Evolutionary conservation across 53 echinoderm and acorn worm genomes (phyloP), one percentile per base, ranked within the genome.

Genomic region (Glandiceps talaboti): DNA sequence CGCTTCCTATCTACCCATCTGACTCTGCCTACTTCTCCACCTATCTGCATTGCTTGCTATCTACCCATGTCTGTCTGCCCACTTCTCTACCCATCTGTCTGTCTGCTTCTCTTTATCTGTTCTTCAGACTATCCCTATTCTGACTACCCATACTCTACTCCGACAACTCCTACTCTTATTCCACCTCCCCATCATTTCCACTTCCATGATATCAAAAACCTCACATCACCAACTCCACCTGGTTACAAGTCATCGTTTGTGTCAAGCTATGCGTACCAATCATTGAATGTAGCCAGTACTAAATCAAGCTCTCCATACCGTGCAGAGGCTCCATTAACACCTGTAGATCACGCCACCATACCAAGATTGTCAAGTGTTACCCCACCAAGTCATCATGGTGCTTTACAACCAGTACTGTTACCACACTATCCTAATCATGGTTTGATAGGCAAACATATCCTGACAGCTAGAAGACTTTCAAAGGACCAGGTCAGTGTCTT

Each of bases 401-500:
- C 31, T 12, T 31, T 78, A 1, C 79, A 31, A 78, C 32, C 79
- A 20, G 32, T 78, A 32, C 27, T 78, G 32, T 32, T 78, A 32
- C 79, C 79, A 31, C 31, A 26, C 14, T 31, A 78, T 27, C 79
- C 32, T 32, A 78, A 78, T 0, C 79, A 84, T 79, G 83, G 80
- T 14, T 74, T 93, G 81, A 79, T 75, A 73, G 86, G 86, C 74
- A 96, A 96, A 31, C 97, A 93, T 45, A 91, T 96, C 76, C 87
- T 96, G n/a, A 93, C 86, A 77, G 97, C 93, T 0, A 82, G 84
- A 6, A 82, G 90, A 75, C 84, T 96, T 79, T 93, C 90, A 28
- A 90, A 90, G 64, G 97, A 96, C 32, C 97, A 95, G 74, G 95
- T 95, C 74, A 81, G 86, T 76, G 6, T 20, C n/a, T n/a, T n/a